Evolutionary conservation across 2,113 vertebrate species (phyloP).

Genomic region (Procavia capensis): DNA sequence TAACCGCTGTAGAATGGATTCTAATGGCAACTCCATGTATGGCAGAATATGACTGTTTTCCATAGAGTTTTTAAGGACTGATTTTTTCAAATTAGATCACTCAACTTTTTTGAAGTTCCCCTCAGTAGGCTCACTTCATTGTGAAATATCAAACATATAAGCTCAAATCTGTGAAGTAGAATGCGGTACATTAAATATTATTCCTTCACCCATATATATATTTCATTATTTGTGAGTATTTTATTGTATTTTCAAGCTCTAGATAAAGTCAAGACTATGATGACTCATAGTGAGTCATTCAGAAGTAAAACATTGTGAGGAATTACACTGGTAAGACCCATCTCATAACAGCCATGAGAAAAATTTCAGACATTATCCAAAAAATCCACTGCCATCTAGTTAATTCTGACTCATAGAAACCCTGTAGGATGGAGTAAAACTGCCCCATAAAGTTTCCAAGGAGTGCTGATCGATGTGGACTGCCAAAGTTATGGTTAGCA

Average conservation of each 20-base stretch:
- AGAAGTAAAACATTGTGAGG: not conserved
- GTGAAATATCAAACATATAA: not conserved
- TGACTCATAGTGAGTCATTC: not conserved
- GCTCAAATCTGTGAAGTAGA: not conserved
- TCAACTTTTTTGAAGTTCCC: no score
- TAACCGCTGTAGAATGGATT: not conserved
- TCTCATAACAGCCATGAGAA: not conserved
- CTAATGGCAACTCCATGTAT: not conserved
- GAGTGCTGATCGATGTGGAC: no score
- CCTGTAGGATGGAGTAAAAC: no score
- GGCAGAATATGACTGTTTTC: no score
- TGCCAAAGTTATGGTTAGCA: no score
- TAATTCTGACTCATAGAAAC: no score
- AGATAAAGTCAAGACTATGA: not conserved
- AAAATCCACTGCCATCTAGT: no score
- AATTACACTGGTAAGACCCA: slow-evolving; percentile 6
- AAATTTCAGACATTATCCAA: not conserved
- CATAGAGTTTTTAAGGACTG: not conserved
- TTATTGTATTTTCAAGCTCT: not conserved
- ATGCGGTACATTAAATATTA: not conserved
- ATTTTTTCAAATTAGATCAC: not conserved
- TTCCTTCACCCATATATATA: not conserved
- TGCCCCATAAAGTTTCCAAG: no score
- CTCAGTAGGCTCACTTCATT: not conserved
- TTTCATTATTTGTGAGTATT: not conserved